Base-by-base conservation (phyloP, 1,140 invertebrate genomes). In the Proctacanthus coquilletti region DNA sequence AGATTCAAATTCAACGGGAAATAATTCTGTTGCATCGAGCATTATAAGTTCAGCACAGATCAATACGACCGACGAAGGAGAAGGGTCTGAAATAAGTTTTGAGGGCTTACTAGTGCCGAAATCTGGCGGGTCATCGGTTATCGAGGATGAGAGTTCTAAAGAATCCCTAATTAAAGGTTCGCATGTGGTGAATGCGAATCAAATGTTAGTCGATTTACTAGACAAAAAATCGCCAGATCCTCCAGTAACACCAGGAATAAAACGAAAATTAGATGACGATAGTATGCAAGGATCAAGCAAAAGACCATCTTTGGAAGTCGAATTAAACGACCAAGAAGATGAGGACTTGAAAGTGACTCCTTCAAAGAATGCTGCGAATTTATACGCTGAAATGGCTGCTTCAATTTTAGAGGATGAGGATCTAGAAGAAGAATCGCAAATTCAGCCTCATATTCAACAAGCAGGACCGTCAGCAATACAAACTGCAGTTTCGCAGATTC, bases 341-440 rank as follows among this genome's bases (percentile, higher is more conserved):
- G 52, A 54, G 3, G 55, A 58, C 15, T 10, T 43, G 0, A 49
- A 47, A 21, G 42, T 68, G 3, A 70, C 70, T 2, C 73, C 75
- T 0, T 79, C 75, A 0, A 75, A 74, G 2, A 74, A 75, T n/a
- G 75, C 76, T 0, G 76, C 75, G 0, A 78, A 78, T 55, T 52
- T 78, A 8, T 79, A 77, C 47, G 75, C 76, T 0, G 75, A 75
- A 34, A 57, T 80, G 17, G 75, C 75, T 1, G 76, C 75, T 1
- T 75, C 77, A 42, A 73, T 74, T 36, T 60, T 78, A n/a, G 74
- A 75, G 41, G 76, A 78, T 45, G 75, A 78, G 46, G 74, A 77
- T 38, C 41, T 73, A 23, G 71, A 74, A 29, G 68, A 71, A 61
- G 20, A 43, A 52, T 42, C 50, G 53, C 39, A 47, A 51, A 30